phyloP scores from a whole-genome alignment of 2,797 vertebrate genomes.

The Dendrocincla tyrannina region DNA sequence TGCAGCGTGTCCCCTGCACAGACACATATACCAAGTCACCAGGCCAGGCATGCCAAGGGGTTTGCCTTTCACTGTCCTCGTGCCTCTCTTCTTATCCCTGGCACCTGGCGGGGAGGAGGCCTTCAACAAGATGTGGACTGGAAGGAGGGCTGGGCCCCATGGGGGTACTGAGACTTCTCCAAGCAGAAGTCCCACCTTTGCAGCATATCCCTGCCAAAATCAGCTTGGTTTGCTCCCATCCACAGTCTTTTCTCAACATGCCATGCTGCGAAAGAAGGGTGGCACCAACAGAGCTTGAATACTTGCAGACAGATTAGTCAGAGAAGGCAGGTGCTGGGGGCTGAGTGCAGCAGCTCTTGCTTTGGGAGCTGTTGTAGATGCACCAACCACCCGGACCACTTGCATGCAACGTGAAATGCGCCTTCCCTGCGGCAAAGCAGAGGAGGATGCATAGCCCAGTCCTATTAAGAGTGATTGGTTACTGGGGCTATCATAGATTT shows the following conservation, averaged over 20 bases:
- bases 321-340: not conserved
- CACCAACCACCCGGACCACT: not conserved
- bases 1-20: rapidly evolving
- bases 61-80: rapidly evolving
- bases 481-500: not conserved
- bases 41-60: rapidly evolving
- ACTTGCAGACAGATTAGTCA: rapidly evolving
- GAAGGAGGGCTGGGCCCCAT: rapidly evolving
- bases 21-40: not conserved
- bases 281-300: not conserved
- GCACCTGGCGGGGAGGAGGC: rapidly evolving
- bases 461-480: not conserved
- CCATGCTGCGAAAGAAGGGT: not conserved
- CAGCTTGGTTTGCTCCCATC: not conserved
- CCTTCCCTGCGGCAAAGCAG: not conserved
- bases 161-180: not conserved
- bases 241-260: not conserved
- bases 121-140: rapidly evolving
- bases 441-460: not conserved
- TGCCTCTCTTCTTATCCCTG: not conserved
- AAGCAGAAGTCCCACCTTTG: not conserved
- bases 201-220: not conserved
- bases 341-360: not conserved
- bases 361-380: not conserved
- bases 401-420: not conserved